phyloP scores from a whole-genome alignment of 2,888 invertebrate genomes.

The Diarsia rubi region DNA sequence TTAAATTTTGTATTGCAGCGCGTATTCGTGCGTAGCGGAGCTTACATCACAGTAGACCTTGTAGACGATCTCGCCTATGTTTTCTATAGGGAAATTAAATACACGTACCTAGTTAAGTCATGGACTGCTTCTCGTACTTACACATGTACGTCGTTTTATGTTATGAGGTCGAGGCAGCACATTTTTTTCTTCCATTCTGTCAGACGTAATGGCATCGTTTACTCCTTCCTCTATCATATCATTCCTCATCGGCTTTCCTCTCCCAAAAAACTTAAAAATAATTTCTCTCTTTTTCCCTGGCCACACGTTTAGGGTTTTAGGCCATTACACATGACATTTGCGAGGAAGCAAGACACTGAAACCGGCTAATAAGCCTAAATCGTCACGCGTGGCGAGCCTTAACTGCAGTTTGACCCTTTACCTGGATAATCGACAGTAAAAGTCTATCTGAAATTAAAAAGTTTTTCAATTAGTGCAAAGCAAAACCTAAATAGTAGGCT shows the following conservation, averaged over 20 bases:
- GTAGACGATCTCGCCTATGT: not conserved
- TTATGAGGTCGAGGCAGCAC: too few relatives aligned
- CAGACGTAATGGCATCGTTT: too few relatives aligned
- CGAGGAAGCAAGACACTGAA: slow-evolving; percentile 65
- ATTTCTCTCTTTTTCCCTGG: slow-evolving; percentile 17
- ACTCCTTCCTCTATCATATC: too few relatives aligned
- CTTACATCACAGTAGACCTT: not conserved
- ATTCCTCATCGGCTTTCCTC: too few relatives aligned
- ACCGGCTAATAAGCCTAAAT: slow-evolving; percentile 65
- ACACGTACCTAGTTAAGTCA: not conserved
- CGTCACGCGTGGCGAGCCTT: slow-evolving; percentile 59
- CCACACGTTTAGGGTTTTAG: slow-evolving; percentile 59
- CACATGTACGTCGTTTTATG: too few relatives aligned
- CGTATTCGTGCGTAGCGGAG: not conserved
- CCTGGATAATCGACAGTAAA: slow-evolving; percentile 30
- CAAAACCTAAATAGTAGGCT: not conserved
- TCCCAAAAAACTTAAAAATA: not conserved
- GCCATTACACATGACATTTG: slow-evolving; percentile 69
- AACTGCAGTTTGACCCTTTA: slow-evolving; percentile 56
- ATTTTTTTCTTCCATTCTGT: too few relatives aligned
- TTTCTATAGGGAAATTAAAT: not conserved
- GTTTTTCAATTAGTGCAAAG: not conserved
- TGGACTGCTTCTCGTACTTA: too few relatives aligned
- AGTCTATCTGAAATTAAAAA: slow-evolving; percentile 12
- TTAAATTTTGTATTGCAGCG: not conserved